Evolutionary conservation across 2,797 vertebrate genomes (phyloP).

Genomic region (Erethizon dorsatum): DNA sequence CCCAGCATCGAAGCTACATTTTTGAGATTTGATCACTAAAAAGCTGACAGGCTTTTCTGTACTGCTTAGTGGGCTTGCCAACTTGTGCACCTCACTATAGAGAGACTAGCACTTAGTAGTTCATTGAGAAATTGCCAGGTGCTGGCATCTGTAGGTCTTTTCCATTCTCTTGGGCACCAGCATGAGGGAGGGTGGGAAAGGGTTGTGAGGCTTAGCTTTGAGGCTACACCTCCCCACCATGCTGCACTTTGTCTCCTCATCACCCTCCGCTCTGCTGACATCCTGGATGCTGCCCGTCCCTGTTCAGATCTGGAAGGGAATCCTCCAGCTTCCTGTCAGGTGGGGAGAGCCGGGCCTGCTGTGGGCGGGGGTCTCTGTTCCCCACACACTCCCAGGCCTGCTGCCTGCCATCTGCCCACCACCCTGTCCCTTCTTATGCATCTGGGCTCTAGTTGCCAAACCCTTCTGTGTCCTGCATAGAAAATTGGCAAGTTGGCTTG

Average conservation of each 20-base stretch:
- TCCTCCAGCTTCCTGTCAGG: not conserved
- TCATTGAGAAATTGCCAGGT: not conserved
- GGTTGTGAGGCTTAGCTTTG: not conserved
- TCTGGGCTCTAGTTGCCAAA: not conserved
- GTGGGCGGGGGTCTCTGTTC: not conserved
- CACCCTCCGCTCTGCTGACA: not conserved
- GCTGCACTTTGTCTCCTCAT: not conserved
- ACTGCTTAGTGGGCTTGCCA: not conserved
- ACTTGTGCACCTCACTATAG: not conserved
- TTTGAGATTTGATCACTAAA: not conserved
- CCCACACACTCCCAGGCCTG: not conserved
- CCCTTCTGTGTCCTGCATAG: not conserved
- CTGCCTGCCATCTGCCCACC: not conserved
- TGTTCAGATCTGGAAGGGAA: not conserved
- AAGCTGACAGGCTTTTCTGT: not conserved
- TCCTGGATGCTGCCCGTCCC: not conserved
- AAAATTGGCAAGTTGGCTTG: not conserved
- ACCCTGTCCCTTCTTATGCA: not conserved
- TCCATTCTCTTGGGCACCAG: not conserved
- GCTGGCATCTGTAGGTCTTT: not conserved
- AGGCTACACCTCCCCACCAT: accelerated
- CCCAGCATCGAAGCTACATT: not conserved
- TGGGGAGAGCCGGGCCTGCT: not conserved
- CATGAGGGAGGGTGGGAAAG: too few relatives aligned
- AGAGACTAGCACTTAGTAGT: not conserved